Evolutionary conservation across 2,888 invertebrate genomes (phyloP), one percentile per base, ranked within the genome.

Genomic region (Gortyna flavago): DNA sequence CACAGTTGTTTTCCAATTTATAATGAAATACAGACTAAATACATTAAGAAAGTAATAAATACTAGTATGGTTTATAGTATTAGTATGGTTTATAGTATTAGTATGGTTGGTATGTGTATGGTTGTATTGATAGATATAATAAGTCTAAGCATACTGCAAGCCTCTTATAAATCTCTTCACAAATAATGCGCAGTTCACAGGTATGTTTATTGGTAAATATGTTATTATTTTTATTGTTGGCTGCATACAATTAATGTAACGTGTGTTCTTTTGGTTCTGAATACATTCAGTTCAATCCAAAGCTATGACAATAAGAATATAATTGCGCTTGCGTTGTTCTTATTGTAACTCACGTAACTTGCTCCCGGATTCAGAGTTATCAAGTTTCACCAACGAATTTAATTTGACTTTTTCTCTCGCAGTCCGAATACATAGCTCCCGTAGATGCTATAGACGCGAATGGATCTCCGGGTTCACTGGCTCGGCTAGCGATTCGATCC

Each of bases 171-270:
- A 51, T 72, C 16, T 68, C 18, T n/a, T 35, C 67, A 35, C 25
- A 35, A 66, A 66, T 21, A 48, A 48, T 32, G n/a, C n/a, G 8
- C 44, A 44, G 16, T 32, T 48, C 25, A 25, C 51, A 35, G 9
- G 5, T 57, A n/a, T 57, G 13, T 54, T 67, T 41, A 35, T 35
- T 48, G 11, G 18, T 21, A 44, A 5, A 16, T 48, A 41, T 29
- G 41, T 61, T 61, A 18, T 25, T 16, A 29, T 44, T 62, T 57
- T 48, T 76, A 59, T 48, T 66, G 59, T 72, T 35, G 44, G 35
- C 44, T 70, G 8, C 2, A 18, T 61, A 41, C 38, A 61, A 32
- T 32, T 51, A n/a, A 29, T 25, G 44, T 35, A 1, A 38, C 16
- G 32, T 59, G 35, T 48, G 62, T 61, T 9, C 13, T 21, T 35